These are phyloP conservation scores for Tetragnatha montana DNA, from an alignment of 2,888 invertebrate genomes.

Conservation along the genomic window DNA sequence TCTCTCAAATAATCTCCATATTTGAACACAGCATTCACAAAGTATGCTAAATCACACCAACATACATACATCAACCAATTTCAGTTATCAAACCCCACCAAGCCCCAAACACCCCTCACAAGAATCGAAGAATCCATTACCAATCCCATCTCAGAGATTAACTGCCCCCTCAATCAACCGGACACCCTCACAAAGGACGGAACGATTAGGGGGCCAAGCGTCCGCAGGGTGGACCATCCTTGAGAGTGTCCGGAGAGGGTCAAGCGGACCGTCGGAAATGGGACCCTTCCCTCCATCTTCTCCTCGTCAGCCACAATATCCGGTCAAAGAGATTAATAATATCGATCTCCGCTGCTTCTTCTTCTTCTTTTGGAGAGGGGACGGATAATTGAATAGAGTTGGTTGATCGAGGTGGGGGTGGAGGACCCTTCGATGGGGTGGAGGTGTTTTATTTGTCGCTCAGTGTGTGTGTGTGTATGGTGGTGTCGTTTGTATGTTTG, in stretches of 20 bases:
- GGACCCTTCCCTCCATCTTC: conserved; percentile 37
- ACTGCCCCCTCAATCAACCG: background rate
- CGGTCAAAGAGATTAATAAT: conserved; percentile 61
- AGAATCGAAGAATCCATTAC: no score
- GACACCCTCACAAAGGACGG: background rate
- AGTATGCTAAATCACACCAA: no score
- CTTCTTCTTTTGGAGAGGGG: background rate
- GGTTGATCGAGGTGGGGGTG: conserved; percentile 15
- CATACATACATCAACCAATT: no score
- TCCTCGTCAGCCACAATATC: conserved; percentile 62
- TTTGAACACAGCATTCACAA: no score
- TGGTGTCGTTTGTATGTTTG: no score
- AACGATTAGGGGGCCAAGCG: conserved; percentile 13
- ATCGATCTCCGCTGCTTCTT: conserved; percentile 38
- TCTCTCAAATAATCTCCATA: no score
- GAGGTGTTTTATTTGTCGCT: background rate
- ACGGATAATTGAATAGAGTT: conserved; percentile 24
- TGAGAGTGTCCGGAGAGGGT: conserved; percentile 56
- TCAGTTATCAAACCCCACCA: no score
- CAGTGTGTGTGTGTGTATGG: no score
- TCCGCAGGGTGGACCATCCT: conserved; percentile 15
- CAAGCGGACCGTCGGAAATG: conserved; percentile 61
- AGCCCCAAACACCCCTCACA: no score
- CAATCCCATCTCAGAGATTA: no score
- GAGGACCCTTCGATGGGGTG: conserved; percentile 2